Evolutionary conservation across 2,113 vertebrate species (phyloP).

Genomic region (Microtus montanus): DNA sequence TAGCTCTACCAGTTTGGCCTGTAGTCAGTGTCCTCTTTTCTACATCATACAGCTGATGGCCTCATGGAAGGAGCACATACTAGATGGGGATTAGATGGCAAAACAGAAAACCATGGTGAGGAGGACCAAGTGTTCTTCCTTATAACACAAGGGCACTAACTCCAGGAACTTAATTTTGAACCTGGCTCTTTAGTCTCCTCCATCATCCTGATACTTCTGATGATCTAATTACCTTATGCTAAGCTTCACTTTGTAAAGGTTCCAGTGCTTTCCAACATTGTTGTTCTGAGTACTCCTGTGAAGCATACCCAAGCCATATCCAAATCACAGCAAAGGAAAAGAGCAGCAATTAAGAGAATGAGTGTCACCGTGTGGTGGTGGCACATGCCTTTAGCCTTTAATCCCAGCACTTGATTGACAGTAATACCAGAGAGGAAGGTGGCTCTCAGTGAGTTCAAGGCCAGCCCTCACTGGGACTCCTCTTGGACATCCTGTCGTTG

Average conservation of each 20-base stretch:
- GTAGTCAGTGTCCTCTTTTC: not conserved
- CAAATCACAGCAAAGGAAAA: not conserved
- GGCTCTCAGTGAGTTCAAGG: too few relatives aligned
- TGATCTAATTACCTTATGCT: not conserved
- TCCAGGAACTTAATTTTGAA: not conserved
- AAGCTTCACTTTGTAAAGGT: not conserved
- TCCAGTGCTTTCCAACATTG: not conserved
- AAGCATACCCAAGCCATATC: not conserved
- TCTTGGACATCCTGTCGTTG: too few relatives aligned
- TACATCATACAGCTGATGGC: not conserved
- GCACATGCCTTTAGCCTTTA: too few relatives aligned
- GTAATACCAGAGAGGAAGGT: too few relatives aligned
- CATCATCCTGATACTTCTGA: not conserved
- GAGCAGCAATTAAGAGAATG: not conserved
- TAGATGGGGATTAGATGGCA: not conserved
- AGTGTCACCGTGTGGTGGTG: not conserved
- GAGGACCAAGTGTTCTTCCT: not conserved
- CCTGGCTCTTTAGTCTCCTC: not conserved
- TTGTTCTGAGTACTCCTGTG: not conserved
- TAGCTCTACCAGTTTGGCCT: not conserved
- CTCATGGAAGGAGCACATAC: not conserved
- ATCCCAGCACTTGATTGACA: too few relatives aligned
- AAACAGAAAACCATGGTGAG: not conserved
- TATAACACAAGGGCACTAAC: too few relatives aligned
- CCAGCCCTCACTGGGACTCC: too few relatives aligned